Evolutionary conservation across 2,113 vertebrate genomes (phyloP).

Genomic region (Paradoxurus hermaphroditus): DNA sequence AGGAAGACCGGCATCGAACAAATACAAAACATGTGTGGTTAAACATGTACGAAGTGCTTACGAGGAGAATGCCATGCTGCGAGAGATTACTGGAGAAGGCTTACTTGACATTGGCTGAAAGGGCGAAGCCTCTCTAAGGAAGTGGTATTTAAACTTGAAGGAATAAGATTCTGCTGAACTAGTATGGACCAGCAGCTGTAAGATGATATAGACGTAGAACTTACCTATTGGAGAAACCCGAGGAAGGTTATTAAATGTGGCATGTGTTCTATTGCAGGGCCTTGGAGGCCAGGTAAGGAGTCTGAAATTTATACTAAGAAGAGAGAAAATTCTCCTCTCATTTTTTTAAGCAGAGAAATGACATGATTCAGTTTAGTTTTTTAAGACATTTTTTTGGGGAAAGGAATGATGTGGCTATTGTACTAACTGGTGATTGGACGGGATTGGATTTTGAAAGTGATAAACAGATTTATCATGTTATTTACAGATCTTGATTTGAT

Average conservation of each 20-base stretch:
- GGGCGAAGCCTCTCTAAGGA: background rate
- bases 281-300: background rate
- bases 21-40: background rate
- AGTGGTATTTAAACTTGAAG: background rate
- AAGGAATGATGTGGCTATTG: background rate
- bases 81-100: no score
- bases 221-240: background rate
- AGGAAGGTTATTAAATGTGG: background rate
- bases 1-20: background rate
- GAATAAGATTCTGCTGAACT: background rate
- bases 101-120: background rate
- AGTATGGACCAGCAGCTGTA: background rate
- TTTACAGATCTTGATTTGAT: background rate
- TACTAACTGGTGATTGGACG: background rate
- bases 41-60: background rate
- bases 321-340: background rate
- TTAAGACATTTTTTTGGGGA: background rate
- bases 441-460: background rate
- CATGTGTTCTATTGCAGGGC: background rate
- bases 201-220: background rate
- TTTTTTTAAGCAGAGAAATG: background rate
- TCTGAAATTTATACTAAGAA: background rate
- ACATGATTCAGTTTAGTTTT: background rate
- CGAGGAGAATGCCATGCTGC: background rate
- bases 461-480: background rate